Base-by-base conservation (phyloP, 2,888 invertebrate genomes). In the Carterocephalus palaemon region DNA sequence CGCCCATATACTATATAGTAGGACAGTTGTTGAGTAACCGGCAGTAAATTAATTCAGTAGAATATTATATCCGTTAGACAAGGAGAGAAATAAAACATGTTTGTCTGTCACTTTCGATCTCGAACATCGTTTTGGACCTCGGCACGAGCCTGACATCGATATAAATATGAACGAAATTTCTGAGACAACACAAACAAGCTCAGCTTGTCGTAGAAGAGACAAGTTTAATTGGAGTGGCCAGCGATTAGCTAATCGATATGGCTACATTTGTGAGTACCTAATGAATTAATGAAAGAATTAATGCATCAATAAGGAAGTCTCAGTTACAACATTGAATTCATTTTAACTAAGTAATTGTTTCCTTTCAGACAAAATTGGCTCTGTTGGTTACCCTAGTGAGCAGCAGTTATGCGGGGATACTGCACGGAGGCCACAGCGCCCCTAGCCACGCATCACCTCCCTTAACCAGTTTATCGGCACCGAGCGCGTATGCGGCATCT, bases 191-290 rank as follows among this genome's bases (percentile, higher is more conserved):
- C 82, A 84, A 75, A 80, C 84, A 75, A 77, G 75, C 74, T 53
- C 56, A 59, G 72, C 72, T 78, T 75, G 79, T 81, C 64, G 72
- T 65, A 62, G 76, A 67, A 68, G 56, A 73, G 65, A 82, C 81
- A 73, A 65, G 67, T 67, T 67, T 53, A 60, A 50, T 60, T 52
- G n/a, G 56, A 60, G 83, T 78, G 65, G 83, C 83, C 82, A 79
- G 86, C 86, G 84, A 71, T 82, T 86, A 86, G 86, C 85, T 84
- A 82, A 70, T 68, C 67, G 65, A 63, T 52, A 86, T 86, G 86
- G 85, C 85, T 81, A 67, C 82, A 61, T 74, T 75, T 74, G 86
- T 86, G 66, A 85, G 85, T 84, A 70, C 36, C 15, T 4, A 36
- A 9, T 1, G 7, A 31, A 17, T 17, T 19, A 22, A 43, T 31